Percentiles rank a stretch among this genome's conserved stretches.
Conservation (phyloP, 2,888 invertebrate species). For the Caenorhabditis sp. region DNA sequence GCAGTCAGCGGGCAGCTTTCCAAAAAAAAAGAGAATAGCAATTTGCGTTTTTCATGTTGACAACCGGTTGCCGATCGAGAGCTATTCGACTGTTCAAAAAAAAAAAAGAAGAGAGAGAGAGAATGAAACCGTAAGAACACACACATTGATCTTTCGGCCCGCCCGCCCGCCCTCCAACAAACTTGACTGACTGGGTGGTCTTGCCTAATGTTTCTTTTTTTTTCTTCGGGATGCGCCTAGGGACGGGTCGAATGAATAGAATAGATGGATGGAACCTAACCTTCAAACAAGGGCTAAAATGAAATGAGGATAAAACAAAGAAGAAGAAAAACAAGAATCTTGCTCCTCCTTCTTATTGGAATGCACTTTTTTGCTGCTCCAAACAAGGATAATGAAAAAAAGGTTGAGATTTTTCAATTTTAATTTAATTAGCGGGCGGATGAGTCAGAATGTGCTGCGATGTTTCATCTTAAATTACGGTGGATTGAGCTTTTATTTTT, state of each 20-base stretch:
- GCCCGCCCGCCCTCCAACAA: background rate
- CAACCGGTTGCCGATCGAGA: constrained; percentile 49
- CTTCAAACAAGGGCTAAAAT: background rate
- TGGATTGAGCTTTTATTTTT: background rate
- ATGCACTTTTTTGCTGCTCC: background rate
- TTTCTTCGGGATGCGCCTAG: background rate
- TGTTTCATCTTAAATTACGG: background rate
- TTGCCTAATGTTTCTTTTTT: background rate
- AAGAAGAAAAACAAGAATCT: background rate
- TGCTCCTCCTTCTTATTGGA: background rate
- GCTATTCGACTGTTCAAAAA: constrained; percentile 30
- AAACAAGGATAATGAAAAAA: background rate
- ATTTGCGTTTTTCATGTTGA: constrained; percentile 22
- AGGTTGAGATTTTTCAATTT: constrained; percentile 1
- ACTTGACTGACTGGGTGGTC: background rate
- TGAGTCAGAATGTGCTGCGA: background rate
- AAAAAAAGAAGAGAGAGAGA: constrained; percentile 10
- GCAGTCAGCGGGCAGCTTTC: background rate
- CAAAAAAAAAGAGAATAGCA: constrained; percentile 1
- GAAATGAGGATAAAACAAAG: background rate
- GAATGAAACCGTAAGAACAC: constrained; percentile 16
- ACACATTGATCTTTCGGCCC: constrained; percentile 1
- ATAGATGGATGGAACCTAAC: background rate
- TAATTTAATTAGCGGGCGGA: background rate
- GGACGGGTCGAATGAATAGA: background rate